Conservation (phyloP, 2,113 vertebrate genomes). For the Rattus norvegicus region DNA sequence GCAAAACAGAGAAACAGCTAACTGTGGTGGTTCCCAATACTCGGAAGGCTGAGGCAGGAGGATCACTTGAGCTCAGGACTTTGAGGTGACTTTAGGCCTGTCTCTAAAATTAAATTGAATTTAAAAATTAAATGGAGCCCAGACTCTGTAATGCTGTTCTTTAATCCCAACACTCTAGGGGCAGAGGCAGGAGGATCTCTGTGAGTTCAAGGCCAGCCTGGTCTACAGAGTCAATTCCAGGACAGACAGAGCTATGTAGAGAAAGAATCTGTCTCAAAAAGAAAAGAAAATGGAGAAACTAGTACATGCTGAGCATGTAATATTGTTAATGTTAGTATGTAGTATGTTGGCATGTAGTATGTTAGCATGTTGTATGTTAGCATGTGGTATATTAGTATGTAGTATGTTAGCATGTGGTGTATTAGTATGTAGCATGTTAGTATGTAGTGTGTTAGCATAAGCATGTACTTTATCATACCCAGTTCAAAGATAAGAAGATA, state of each 20-base stretch:
- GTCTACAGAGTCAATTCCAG: not conserved
- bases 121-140: not conserved
- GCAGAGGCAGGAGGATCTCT: too few species aligned
- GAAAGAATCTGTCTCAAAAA: not conserved
- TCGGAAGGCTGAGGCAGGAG: not conserved
- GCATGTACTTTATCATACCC: not conserved
- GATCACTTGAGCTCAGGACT: not conserved
- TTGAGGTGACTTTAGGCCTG: not conserved
- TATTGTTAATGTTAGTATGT: not conserved
- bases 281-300: not conserved
- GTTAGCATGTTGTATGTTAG: too few species aligned
- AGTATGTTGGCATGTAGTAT: too few species aligned
- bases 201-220: not conserved
- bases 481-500: conserved; percentile 46
- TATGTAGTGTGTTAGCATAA: too few species aligned
- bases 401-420: not conserved
- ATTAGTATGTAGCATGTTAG: not conserved
- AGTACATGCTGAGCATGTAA: not conserved
- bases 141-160: not conserved
- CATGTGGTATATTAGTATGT: not conserved
- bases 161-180: not conserved
- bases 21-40: not conserved
- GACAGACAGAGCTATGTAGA: not conserved
- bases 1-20: not conserved
- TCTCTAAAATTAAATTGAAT: not conserved